phyloP scores from a whole-genome alignment of 2,888 invertebrate species.

The Aphodius sticticus region DNA sequence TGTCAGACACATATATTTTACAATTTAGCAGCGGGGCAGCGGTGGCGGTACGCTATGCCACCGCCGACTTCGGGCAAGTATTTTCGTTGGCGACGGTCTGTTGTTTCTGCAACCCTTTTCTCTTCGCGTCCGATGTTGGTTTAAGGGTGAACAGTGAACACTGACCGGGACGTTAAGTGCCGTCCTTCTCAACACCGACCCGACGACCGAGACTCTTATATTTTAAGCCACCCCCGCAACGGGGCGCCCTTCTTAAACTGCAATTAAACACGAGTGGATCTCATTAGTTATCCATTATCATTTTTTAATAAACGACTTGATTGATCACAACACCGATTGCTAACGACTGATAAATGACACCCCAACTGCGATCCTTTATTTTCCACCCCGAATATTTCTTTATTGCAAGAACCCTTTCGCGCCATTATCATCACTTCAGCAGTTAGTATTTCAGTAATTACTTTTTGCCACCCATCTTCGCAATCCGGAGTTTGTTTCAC shows the following conservation, averaged over 20 bases:
- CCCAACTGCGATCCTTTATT: background rate
- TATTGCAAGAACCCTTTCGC: background rate
- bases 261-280: background rate
- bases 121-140: conserved; percentile 22
- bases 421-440: background rate
- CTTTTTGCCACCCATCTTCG: too few relatives aligned
- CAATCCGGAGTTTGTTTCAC: too few relatives aligned
- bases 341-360: background rate
- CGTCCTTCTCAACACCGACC: background rate
- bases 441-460: background rate
- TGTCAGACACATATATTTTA: conserved; percentile 58
- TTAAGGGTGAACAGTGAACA: background rate
- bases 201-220: background rate
- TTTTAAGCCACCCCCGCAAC: background rate
- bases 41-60: background rate
- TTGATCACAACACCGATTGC: background rate
- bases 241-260: background rate
- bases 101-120: conserved; percentile 46
- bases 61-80: conserved; percentile 28
- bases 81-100: conserved; percentile 41
- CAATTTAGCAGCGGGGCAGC: conserved; percentile 47
- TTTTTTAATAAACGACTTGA: conserved; percentile 4
- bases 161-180: conserved; percentile 4
- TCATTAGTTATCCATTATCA: background rate
- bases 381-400: background rate